Conservation (phyloP, 23 tunicate genomes). For the Aplidium turbinatum region DNA sequence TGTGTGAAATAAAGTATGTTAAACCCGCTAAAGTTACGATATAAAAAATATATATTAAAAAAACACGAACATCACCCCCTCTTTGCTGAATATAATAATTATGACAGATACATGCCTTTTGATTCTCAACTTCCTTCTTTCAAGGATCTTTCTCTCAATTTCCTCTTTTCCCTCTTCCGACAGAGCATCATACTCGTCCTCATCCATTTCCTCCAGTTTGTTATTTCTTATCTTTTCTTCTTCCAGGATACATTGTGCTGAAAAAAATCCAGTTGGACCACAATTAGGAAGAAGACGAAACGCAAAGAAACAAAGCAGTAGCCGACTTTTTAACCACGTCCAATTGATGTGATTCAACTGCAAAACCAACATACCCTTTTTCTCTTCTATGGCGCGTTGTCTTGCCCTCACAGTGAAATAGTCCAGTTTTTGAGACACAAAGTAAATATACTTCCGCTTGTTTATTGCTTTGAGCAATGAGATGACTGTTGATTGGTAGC, state of each 20-base stretch:
- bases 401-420: conserved; percentile 42
- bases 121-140: conserved; percentile 40
- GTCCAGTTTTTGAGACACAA: conserved; percentile 74
- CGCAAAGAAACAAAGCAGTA: too few species aligned
- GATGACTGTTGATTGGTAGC: conserved; percentile 49
- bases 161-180: conserved; percentile 73
- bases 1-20: too few species aligned
- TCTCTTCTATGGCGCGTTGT: conserved; percentile 71
- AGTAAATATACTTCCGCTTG: conserved; percentile 89
- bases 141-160: conserved; percentile 58
- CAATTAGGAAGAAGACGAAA: too few species aligned
- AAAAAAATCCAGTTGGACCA: too few species aligned
- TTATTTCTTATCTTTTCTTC: conserved; percentile 52
- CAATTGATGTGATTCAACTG: too few species aligned
- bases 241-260: conserved; percentile 47
- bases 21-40: too few species aligned
- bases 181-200: conserved; percentile 93
- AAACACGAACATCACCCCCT: too few species aligned
- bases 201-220: conserved; percentile 79
- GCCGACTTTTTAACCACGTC: too few species aligned
- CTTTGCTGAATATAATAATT: too few species aligned
- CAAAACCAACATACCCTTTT: too few species aligned
- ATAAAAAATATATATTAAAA: too few species aligned
- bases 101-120: conserved; percentile 35
- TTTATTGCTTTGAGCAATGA: conserved; percentile 89